Evolutionary conservation across 2,888 invertebrate species (phyloP).

Genomic region (Brachyptera putata): DNA sequence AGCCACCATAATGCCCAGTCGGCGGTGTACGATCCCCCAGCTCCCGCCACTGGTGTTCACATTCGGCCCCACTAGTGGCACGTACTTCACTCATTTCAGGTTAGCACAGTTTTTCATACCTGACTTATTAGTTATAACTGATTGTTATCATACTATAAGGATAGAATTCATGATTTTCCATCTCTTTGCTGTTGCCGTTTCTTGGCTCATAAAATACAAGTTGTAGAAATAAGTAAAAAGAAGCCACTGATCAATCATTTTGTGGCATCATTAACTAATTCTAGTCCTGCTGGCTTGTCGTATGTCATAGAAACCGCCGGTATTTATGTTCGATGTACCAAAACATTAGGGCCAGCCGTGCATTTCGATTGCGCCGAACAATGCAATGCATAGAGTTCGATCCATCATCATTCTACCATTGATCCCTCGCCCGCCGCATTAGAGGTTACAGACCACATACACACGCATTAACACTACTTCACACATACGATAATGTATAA

Average conservation of each 20-base stretch:
- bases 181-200: not conserved
- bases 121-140: conserved; percentile 5
- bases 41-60: not conserved
- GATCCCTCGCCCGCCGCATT: too few species aligned
- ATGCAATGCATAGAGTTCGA: not conserved
- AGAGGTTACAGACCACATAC: not conserved
- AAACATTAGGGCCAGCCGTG: conserved; percentile 6
- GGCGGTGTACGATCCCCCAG: not conserved
- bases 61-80: not conserved
- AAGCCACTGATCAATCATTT: conserved; percentile 18
- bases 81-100: not conserved
- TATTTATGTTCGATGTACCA: conserved; percentile 4
- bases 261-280: conserved; percentile 20
- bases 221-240: conserved; percentile 3
- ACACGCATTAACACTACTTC: not conserved
- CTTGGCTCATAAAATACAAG: not conserved
- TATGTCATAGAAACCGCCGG: conserved; percentile 14
- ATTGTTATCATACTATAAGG: conserved; percentile 19
- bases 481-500: conserved; percentile 3
- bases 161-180: conserved; percentile 16
- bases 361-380: not conserved
- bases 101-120: not conserved
- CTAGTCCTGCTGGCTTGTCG: conserved; percentile 5
- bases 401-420: conserved; percentile 4
- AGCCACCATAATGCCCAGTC: not conserved